Conservation (phyloP, 23 tunicate genomes). For the Ciona savignyi region DNA sequence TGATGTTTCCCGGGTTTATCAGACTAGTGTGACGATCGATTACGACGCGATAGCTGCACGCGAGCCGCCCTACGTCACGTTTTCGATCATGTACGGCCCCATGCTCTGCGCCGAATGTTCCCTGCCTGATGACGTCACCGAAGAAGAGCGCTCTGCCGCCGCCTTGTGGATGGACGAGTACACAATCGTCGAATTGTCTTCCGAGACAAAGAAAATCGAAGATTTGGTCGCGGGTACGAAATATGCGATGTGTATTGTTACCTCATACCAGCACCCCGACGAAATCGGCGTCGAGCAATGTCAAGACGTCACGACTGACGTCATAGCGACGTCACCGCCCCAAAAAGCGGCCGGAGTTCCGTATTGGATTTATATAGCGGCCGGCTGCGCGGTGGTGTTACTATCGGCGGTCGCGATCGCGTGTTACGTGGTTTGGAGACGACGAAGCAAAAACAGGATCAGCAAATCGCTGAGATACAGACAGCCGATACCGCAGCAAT, state of each 20-base stretch:
- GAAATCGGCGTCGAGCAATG: constrained; percentile 45
- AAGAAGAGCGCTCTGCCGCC: constrained; percentile 16
- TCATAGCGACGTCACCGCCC: constrained; percentile 4
- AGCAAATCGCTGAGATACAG: constrained; percentile 4
- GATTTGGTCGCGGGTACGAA: constrained; percentile 23
- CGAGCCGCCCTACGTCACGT: constrained; percentile 54
- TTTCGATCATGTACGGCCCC: constrained; percentile 48
- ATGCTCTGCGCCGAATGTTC: constrained; percentile 51
- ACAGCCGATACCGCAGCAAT: constrained; percentile 15
- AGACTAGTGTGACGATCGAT: constrained; percentile 12
- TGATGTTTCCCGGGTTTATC: background rate
- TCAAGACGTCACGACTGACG: constrained; percentile 17
- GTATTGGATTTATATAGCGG: constrained; percentile 11
- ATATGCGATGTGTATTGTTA: constrained; percentile 32
- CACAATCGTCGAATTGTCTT: constrained; percentile 18
- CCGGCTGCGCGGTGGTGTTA: background rate
- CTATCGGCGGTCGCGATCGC: constrained; percentile 11
- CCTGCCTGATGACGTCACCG: constrained; percentile 8
- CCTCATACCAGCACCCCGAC: constrained; percentile 56
- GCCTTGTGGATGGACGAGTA: constrained; percentile 49
- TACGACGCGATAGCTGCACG: constrained; percentile 3
- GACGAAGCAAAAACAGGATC: background rate
- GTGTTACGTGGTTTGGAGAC: background rate
- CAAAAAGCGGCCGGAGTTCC: background rate
- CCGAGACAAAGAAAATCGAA: constrained; percentile 9